phyloP scores from a whole-genome alignment of 2,888 invertebrate genomes.

The Heliconius aoede region DNA sequence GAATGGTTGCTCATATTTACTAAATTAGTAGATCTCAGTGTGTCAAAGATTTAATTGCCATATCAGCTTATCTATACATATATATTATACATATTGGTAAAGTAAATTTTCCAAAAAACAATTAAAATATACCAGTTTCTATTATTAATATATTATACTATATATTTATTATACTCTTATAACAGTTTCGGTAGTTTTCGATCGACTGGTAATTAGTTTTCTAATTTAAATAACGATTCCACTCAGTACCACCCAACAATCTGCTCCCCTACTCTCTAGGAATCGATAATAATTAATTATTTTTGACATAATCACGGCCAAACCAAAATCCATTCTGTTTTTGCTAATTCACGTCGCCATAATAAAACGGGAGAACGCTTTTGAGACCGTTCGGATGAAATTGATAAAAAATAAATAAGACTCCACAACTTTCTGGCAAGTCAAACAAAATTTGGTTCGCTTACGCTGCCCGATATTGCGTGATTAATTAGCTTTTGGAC shows the following conservation, averaged over 20 bases:
- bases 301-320: conserved; percentile 88
- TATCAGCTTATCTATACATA: neutral
- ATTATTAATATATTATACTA: neutral
- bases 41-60: neutral
- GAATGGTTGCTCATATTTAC: neutral
- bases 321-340: conserved; percentile 86
- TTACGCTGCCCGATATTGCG: conserved; percentile 60
- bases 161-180: conserved; percentile 5
- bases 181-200: conserved; percentile 52
- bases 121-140: neutral
- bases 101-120: neutral
- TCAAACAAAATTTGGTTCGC: conserved; percentile 75
- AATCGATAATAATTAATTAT: conserved; percentile 89
- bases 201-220: conserved; percentile 78
- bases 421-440: conserved; percentile 73
- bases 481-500: conserved; percentile 70
- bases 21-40: neutral
- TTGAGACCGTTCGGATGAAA: conserved; percentile 76
- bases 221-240: conserved; percentile 75
- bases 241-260: conserved; percentile 71
- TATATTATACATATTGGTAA: no score
- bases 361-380: conserved; percentile 81
- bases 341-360: conserved; percentile 87
- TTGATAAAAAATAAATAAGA: conserved; percentile 83
- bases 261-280: conserved; percentile 72